Evolutionary conservation across 2,888 invertebrate species (phyloP).

Genomic region (Drosophila barbarae): DNA sequence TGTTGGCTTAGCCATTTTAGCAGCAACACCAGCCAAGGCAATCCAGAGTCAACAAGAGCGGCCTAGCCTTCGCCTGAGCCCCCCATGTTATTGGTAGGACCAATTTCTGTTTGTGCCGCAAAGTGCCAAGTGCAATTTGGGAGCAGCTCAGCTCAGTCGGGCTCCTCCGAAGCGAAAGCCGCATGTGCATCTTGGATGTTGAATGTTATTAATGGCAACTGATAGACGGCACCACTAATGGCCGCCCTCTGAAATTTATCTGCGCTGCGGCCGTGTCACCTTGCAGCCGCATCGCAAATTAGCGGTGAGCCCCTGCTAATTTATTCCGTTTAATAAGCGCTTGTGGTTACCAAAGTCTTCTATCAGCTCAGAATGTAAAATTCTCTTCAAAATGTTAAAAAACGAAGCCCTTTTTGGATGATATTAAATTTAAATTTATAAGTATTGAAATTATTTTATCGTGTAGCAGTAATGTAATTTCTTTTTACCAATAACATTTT

Average conservation of each 20-base stretch:
- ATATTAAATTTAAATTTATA: no score
- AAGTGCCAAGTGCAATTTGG: constrained; percentile 51
- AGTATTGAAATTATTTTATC: no score
- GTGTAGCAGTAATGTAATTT: neutral
- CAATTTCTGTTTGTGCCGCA: constrained; percentile 45
- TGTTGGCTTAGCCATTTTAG: constrained; percentile 43
- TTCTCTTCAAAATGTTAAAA: neutral
- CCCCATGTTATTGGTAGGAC: constrained; percentile 35
- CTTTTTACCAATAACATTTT: neutral
- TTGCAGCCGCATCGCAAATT: constrained; percentile 37
- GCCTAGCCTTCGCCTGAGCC: constrained; percentile 6
- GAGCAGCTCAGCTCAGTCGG: constrained; percentile 1
- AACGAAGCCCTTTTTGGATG: no score
- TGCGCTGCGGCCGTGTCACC: constrained; percentile 14
- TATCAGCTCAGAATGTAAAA: neutral
- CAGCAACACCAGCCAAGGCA: constrained; percentile 31
- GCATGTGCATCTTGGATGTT: constrained; percentile 48
- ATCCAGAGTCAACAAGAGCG: constrained; percentile 33
- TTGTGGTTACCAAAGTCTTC: neutral
- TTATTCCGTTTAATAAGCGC: constrained; percentile 41
- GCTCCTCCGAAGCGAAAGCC: constrained; percentile 14
- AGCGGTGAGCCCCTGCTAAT: constrained; percentile 39
- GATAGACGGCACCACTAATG: constrained; percentile 42
- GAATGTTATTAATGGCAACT: constrained; percentile 61
- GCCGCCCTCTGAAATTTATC: constrained; percentile 40